Evolutionary conservation across 2,888 invertebrate species (phyloP).

Genomic region (Drosophila barbarae): DNA sequence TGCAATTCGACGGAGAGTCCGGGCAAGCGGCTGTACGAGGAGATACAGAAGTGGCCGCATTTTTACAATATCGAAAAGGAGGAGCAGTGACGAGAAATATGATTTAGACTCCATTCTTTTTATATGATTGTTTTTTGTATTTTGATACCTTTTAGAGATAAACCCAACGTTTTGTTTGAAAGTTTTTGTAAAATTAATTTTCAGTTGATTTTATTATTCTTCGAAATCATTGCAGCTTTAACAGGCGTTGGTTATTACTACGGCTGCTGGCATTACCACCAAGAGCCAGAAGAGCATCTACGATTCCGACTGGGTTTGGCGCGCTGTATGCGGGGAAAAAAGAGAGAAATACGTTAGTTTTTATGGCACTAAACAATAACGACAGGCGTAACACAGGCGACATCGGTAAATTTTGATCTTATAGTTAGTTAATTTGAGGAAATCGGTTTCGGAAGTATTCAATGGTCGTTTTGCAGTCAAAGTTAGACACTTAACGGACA

Average conservation of each 20-base stretch:
- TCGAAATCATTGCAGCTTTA: conserved; percentile 47
- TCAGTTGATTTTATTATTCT: conserved; percentile 45
- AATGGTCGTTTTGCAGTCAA: background rate
- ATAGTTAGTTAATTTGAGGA: background rate
- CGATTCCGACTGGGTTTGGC: conserved; percentile 40
- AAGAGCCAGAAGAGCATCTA: conserved; percentile 26
- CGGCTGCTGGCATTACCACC: conserved; percentile 14
- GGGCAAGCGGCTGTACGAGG: conserved; percentile 80
- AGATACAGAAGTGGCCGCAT: conserved; percentile 82
- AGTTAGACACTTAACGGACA: conserved; percentile 14
- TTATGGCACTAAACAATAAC: background rate
- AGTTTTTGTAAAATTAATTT: conserved; percentile 34
- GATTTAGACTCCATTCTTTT: background rate
- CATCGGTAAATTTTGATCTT: background rate
- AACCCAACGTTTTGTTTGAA: conserved; percentile 31
- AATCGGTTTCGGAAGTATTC: background rate
- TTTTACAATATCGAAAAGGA: conserved; percentile 74
- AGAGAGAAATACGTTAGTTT: conserved; percentile 2
- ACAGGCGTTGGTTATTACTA: conserved; percentile 38
- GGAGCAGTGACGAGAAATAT: conserved; percentile 33
- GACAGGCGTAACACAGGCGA: too few relatives aligned
- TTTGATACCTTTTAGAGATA: conserved; percentile 6
- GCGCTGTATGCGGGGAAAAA: conserved; percentile 41
- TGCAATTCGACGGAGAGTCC: conserved; percentile 81
- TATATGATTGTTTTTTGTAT: conserved; percentile 6